Percentiles rank a stretch among this genome's conserved stretches.
These are phyloP conservation scores for Laspeyria flexula DNA, from an alignment of 2,888 invertebrate species.

Conservation along the genomic window DNA sequence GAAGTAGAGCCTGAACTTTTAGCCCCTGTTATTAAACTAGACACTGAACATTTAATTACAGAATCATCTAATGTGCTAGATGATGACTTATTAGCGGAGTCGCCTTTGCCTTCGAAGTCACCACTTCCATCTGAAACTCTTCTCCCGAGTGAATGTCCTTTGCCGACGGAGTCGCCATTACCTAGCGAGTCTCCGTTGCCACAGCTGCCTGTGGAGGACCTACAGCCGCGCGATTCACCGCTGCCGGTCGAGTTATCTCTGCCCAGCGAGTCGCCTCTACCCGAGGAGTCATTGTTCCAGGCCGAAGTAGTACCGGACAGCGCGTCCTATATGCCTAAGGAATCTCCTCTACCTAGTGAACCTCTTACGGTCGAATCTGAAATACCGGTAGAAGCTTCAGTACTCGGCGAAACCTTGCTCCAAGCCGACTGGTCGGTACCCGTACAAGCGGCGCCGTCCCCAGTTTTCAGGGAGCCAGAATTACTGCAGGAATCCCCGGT, in stretches of 20 bases:
- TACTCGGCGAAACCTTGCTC: background rate
- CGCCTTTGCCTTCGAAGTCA: conserved; percentile 31
- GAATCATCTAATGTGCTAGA: conserved; percentile 21
- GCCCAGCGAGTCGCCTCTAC: conserved; percentile 41
- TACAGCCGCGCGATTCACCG: conserved; percentile 40
- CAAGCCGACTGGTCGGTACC: conserved; percentile 24
- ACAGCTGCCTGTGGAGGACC: conserved; percentile 38
- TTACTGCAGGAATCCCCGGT: conserved; percentile 36
- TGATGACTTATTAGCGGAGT: conserved; percentile 24
- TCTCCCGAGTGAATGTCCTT: conserved; percentile 38
- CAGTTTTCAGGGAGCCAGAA: conserved; percentile 40
- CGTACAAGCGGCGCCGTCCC: conserved; percentile 32
- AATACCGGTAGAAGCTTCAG: conserved; percentile 4
- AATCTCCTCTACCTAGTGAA: conserved; percentile 29
- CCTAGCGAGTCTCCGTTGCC: conserved; percentile 45
- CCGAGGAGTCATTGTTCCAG: conserved; percentile 38
- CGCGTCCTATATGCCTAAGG: conserved; percentile 38
- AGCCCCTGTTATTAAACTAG: conserved; percentile 39
- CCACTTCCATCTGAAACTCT: conserved; percentile 35
- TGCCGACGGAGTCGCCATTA: conserved; percentile 40
- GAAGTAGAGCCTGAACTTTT: conserved; percentile 25
- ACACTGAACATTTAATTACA: conserved; percentile 29
- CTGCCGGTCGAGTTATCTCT: conserved; percentile 35
- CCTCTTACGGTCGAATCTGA: conserved; percentile 27
- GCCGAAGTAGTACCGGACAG: conserved; percentile 35